These are phyloP conservation scores for Leptopilina clavipes DNA, from an alignment of 1,140 invertebrate genomes.

Conservation along the genomic window DNA sequence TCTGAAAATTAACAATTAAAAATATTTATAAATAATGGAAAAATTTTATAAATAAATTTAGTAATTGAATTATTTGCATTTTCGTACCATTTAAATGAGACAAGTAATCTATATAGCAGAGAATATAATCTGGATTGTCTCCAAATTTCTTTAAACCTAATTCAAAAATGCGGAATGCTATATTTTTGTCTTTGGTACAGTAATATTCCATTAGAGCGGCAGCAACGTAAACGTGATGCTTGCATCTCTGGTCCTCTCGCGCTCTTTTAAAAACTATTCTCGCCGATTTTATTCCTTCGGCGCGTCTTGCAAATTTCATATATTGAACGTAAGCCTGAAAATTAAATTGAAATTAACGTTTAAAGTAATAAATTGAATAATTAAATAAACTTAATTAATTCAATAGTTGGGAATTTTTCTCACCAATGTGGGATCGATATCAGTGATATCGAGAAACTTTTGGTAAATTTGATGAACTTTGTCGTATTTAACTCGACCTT, in stretches of 20 bases:
- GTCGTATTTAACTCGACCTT: constrained; percentile 96
- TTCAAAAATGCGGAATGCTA: constrained; percentile 98
- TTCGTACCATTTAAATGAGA: constrained; percentile 95
- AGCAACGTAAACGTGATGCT: constrained; percentile 96
- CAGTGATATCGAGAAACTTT: constrained; percentile 89
- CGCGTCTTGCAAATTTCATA: constrained; percentile 98
- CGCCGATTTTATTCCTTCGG: constrained; percentile 98
- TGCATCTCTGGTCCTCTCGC: constrained; percentile 89
- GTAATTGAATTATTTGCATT: neutral
- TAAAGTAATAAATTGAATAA: neutral
- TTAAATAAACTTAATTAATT: neutral
- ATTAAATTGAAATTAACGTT: constrained; percentile 36
- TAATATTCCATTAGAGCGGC: constrained; percentile 99
- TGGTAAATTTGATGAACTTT: constrained; percentile 98
- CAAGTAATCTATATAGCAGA: constrained; percentile 97
- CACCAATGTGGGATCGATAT: constrained; percentile 96
- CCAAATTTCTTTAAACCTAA: constrained; percentile 97
- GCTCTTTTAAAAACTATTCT: constrained; percentile 96
- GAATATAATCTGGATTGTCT: constrained; percentile 94
- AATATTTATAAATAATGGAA: no score
- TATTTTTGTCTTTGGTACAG: constrained; percentile 99
- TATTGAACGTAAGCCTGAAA: constrained; percentile 96
- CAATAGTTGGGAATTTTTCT: constrained; percentile 57
- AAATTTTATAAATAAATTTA: no score
- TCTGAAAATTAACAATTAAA: constrained; percentile 82